Evolutionary conservation across 2,797 vertebrate species (phyloP).

Genomic region (Miichthys miiuy): DNA sequence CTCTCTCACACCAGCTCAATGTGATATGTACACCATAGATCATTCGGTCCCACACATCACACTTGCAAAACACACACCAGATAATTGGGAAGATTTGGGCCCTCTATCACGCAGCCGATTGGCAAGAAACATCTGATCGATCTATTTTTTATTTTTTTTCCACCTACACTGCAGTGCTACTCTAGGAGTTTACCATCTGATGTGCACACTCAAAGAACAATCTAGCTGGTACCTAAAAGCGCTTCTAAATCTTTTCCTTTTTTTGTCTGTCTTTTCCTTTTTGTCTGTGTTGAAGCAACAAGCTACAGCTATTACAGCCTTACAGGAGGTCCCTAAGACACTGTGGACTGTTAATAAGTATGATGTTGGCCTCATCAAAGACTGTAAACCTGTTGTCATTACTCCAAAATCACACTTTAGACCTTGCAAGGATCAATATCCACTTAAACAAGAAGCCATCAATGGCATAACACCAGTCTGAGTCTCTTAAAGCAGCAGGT

Average conservation of each 20-base stretch:
- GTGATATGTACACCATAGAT: not conserved
- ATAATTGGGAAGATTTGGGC: constrained; percentile 1
- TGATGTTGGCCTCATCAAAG: too few species aligned
- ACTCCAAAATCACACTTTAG: too few species aligned
- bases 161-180: not conserved
- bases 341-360: too few species aligned
- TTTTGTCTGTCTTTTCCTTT: too few species aligned
- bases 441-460: too few species aligned
- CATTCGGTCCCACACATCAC: constrained; percentile 12
- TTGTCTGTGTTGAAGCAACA: not conserved
- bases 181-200: not conserved
- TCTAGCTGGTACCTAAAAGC: constrained; percentile 10
- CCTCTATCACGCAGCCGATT: not conserved
- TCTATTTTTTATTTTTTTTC: not conserved
- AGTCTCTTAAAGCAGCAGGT: too few species aligned
- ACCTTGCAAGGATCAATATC: too few species aligned
- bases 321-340: too few species aligned
- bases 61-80: constrained; percentile 18
- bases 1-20: constrained; percentile 19
- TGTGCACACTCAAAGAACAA: constrained; percentile 9
- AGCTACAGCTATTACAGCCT: too few species aligned
- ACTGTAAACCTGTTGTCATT: not conserved
- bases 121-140: not conserved
- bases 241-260: not conserved
- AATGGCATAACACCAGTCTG: too few species aligned